Evolutionary conservation across 1,140 invertebrate genomes (phyloP), one percentile per base, ranked within the genome.

Genomic region (Drosophila miranda): DNA sequence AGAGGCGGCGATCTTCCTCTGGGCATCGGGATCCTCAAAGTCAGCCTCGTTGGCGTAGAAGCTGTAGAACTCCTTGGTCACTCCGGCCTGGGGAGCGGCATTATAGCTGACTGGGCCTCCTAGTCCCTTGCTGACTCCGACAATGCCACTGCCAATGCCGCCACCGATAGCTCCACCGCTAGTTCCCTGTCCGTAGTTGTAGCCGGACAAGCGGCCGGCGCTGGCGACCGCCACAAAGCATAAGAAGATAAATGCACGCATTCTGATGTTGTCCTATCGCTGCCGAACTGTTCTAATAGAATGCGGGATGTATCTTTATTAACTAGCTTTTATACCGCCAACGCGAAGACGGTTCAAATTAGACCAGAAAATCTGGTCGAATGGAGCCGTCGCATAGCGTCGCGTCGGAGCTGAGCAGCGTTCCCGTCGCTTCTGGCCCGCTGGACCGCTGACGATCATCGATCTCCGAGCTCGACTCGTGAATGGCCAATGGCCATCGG

Each of bases 291-390:
- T 75, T 87, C 82, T 82, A 61, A 43, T 63, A 75, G 78, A 87
- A 87, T 87, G 82, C 71, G 66, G 54, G 34, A 50, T 19, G 48
- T 60, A 53, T 64, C 60, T 78, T 78, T 60, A 87, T 87, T 82
- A 75, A 50, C 62, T 71, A 75, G 78, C 71, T 87, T 87, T 87
- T 87, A 87, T 87, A 87, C 82, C 78, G 83, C 82, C 83, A 82
- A 82, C 82, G 82, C 78, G 34, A 11, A 5, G 42, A 41, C 21
- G 19, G 16, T 68, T 67, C 44, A 76, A 87, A 69, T 82, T 87
- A 66, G 82, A 82, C 75, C 28, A 78, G 75, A 78, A 75, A 68
- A 66, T 80, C 82, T 75, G 52, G 78, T 75, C 78, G 70, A 78
- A 71, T 87, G 57, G 67, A 87, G 77, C 70, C 74, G 62, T 52